Base-by-base conservation (phyloP, 1,140 invertebrate genomes). In the Laupala kohalensis region DNA sequence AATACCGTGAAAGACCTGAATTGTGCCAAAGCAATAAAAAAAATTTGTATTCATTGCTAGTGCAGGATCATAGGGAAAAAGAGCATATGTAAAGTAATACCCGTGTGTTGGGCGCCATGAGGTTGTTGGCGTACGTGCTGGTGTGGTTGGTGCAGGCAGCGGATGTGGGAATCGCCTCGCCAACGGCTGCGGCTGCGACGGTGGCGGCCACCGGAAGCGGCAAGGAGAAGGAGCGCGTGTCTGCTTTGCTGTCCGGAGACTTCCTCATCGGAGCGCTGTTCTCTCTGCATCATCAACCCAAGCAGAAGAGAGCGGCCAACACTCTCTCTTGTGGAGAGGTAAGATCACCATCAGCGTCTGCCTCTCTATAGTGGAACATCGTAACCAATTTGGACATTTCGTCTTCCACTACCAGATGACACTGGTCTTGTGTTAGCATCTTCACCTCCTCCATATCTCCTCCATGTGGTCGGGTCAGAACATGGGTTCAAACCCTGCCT, bases 261-360 rank as follows among this genome's bases (percentile, higher is more conserved):
- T 84, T 91, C 71, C 85, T 89, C 74, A 85, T 93, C 30, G 91
- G 91, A 2, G 89, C 88, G 4, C 80, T 92, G 28, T 90, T 92
- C 77, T 88, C 90, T 15, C 83, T 93, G 6, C 91, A 92, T 77
- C 82, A 89, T 69, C 84, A 83, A 72, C 90, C 88, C n/a, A 81
- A 82, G 28, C 82, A 81, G 74, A 84, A 83, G 73, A 80, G 82
- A 64, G 82, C 81, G 5, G 81, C 78, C 64, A 80, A 80, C 71
- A 78, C 78, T 5, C 80, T 87, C 64, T 82, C 84, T 23, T 90
- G 88, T 76, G 88, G 88, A 1, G 80, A 83, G 53, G 84, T 90
- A n/a, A n/a, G n/a, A n/a, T n/a, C n/a, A 63, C 53, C 53, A 63
- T 23, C 12, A 13, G 12, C 53, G 53, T 63, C 53, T 63, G 53